Conservation (phyloP, 2,113 vertebrate species). For the Cercopithecus mona region DNA sequence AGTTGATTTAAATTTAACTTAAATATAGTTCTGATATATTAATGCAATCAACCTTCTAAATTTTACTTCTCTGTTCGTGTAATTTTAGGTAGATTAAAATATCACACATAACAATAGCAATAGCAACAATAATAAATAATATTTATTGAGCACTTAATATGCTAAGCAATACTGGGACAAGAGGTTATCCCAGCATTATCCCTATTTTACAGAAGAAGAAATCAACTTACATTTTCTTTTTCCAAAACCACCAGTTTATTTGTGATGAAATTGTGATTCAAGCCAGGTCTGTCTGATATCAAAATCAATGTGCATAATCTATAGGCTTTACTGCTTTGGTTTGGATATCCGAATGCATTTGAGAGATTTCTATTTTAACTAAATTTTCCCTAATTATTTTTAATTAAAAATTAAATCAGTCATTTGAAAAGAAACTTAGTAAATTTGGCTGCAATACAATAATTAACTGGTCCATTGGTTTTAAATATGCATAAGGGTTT, state of each 20-base stretch:
- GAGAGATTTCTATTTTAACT: slow-evolving; percentile 39
- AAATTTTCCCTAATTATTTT: slow-evolving; percentile 50
- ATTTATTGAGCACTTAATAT: neutral
- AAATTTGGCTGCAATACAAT: slow-evolving; percentile 51
- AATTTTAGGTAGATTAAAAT: neutral
- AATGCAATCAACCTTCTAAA: neutral
- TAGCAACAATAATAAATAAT: neutral
- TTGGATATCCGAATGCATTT: slow-evolving; percentile 26
- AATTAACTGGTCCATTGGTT: slow-evolving; percentile 51
- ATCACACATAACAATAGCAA: neutral
- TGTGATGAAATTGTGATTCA: neutral
- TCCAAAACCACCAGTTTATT: neutral
- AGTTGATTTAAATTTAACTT: neutral
- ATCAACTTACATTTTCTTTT: neutral
- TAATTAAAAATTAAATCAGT: slow-evolving; percentile 58
- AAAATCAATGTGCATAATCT: slow-evolving; percentile 1
- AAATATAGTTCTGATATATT: neutral
- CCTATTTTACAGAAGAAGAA: neutral
- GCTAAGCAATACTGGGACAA: neutral
- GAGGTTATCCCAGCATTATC: neutral
- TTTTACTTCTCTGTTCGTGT: neutral
- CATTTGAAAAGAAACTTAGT: slow-evolving; percentile 55
- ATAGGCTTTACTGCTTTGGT: neutral
- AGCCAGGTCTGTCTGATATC: neutral
- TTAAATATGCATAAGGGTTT: slow-evolving; percentile 47